Evolutionary conservation across 1,140 invertebrate species (phyloP).

Genomic region (Eupristina koningsbergeri): DNA sequence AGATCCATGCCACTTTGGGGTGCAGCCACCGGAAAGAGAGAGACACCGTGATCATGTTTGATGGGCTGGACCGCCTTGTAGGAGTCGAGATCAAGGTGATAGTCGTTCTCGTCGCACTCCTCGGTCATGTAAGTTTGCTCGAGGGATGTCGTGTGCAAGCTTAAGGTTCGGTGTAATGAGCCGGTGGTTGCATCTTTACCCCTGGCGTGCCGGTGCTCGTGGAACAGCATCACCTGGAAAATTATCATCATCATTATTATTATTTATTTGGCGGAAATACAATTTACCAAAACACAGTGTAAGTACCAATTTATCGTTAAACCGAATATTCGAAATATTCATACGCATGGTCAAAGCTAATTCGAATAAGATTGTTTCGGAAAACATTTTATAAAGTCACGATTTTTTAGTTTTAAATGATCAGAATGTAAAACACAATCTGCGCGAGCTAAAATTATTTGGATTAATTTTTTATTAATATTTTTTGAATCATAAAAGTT

Average conservation of each 20-base stretch:
- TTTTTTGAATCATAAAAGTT: too few relatives aligned
- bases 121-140: slow-evolving; percentile 74
- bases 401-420: too few relatives aligned
- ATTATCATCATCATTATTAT: too few relatives aligned
- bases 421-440: too few relatives aligned
- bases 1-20: slow-evolving; percentile 81
- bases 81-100: slow-evolving; percentile 82
- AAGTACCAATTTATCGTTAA: neutral
- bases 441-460: too few relatives aligned
- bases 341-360: neutral
- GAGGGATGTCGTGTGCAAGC: slow-evolving; percentile 74
- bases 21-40: slow-evolving; percentile 83
- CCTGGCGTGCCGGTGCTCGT: slow-evolving; percentile 81
- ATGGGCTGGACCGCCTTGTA: slow-evolving; percentile 90
- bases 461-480: too few relatives aligned
- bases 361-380: too few relatives aligned
- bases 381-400: too few relatives aligned
- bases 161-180: slow-evolving; percentile 68
- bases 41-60: slow-evolving; percentile 89
- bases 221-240: slow-evolving; percentile 72
- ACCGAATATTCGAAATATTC: neutral
- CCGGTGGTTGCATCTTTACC: slow-evolving; percentile 73
- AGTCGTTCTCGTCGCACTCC: slow-evolving; percentile 76
- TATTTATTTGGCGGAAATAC: neutral
- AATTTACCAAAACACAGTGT: neutral